Conservation (phyloP, 2,888 invertebrate genomes). For the Apamea monoglypha region DNA sequence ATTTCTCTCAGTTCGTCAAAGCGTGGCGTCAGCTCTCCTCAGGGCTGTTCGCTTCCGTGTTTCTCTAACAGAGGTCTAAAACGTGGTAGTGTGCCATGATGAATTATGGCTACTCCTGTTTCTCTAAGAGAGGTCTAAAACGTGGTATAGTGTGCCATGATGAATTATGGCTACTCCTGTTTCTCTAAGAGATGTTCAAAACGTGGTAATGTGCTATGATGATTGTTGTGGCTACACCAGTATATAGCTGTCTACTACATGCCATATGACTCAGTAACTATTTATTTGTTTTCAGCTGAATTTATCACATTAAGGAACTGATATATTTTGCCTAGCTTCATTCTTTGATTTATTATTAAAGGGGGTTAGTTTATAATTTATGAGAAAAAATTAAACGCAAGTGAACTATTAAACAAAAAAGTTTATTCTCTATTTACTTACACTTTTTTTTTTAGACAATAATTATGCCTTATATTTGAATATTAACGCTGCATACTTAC, state of each 20-base stretch:
- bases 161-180: too few species aligned
- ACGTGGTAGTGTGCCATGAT: too few species aligned
- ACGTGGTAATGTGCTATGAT: too few species aligned
- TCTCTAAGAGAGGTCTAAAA: too few species aligned
- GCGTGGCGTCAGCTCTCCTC: too few species aligned
- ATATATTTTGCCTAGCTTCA: neutral
- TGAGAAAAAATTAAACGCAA: constrained; percentile 6
- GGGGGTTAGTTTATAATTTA: neutral
- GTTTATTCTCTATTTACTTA: constrained; percentile 43
- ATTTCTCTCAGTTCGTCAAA: too few species aligned
- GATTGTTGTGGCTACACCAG: too few species aligned
- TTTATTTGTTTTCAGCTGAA: neutral
- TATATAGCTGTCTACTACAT: neutral
- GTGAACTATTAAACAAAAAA: neutral
- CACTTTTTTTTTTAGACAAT: constrained; percentile 23
- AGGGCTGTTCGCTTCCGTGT: too few species aligned
- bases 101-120: too few species aligned
- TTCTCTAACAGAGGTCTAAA: too few species aligned
- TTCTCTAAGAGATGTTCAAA: too few species aligned
- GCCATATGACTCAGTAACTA: neutral
- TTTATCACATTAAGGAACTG: neutral
- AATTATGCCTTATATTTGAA: constrained; percentile 65
- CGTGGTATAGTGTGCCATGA: too few species aligned
- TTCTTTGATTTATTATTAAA: neutral
- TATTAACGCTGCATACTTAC: constrained; percentile 89